phyloP scores from a whole-genome alignment of 2,113 vertebrate species.

The Ascaphus truei region DNA sequence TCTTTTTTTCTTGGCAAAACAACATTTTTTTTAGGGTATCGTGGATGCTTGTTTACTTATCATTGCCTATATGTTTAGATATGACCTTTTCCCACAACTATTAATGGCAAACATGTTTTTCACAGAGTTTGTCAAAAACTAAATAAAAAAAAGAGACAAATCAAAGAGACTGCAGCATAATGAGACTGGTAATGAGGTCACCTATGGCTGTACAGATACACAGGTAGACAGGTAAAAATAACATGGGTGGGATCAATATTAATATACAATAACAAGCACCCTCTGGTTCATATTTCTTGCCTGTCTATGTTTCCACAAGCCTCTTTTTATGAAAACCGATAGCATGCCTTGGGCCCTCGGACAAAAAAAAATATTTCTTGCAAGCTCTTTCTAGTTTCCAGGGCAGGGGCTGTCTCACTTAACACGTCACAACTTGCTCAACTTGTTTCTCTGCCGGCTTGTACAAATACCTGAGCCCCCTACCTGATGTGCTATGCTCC shows the following conservation, averaged over 20 bases:
- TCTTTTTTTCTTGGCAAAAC: too few relatives aligned
- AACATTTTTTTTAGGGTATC: too few relatives aligned
- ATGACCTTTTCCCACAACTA: too few relatives aligned
- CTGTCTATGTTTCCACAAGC: background rate
- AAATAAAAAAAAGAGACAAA: too few relatives aligned
- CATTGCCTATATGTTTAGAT: too few relatives aligned
- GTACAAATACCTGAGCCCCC: background rate
- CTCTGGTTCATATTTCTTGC: background rate
- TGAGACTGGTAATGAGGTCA: too few relatives aligned
- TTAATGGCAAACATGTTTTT: too few relatives aligned
- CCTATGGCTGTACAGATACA: too few relatives aligned
- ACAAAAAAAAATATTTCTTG: background rate
- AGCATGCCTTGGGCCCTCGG: background rate
- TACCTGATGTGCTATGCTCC: background rate
- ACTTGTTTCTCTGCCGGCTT: constrained; percentile 10
- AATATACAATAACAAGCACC: background rate
- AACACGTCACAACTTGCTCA: constrained; percentile 23
- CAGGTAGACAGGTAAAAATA: background rate
- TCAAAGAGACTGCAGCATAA: too few relatives aligned
- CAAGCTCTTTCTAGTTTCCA: constrained; percentile 4
- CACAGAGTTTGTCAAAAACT: too few relatives aligned
- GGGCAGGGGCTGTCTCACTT: constrained; percentile 7
- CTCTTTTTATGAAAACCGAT: background rate
- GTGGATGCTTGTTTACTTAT: too few relatives aligned
- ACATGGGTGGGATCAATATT: background rate